Conservation (phyloP, 2,888 invertebrate genomes). For the Erebia palarica region DNA sequence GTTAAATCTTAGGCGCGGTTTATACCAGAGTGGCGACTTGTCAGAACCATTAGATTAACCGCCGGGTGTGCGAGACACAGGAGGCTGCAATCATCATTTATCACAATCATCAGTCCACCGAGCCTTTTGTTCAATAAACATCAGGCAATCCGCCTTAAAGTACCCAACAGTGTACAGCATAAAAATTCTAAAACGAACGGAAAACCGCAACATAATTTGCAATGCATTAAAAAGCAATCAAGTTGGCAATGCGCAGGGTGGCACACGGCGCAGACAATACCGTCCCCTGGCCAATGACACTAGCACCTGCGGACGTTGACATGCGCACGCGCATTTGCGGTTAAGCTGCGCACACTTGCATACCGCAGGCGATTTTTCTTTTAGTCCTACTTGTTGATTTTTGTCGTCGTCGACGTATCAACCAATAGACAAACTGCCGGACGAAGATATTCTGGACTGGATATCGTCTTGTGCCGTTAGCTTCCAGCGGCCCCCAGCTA, state of each 20-base stretch:
- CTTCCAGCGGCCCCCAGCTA: too few relatives aligned
- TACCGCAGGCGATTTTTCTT: background rate
- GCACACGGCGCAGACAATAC: slow-evolving; percentile 15
- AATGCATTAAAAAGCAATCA: slow-evolving; percentile 41
- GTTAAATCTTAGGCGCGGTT: background rate
- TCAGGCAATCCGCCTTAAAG: background rate
- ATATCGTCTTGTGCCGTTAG: too few relatives aligned
- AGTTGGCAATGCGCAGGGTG: slow-evolving; percentile 31
- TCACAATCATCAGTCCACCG: background rate
- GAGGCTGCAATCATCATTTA: background rate
- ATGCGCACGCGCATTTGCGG: slow-evolving; percentile 59
- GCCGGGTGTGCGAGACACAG: background rate
- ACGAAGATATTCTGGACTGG: background rate
- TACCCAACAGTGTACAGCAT: slow-evolving; percentile 12
- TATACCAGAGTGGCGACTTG: background rate
- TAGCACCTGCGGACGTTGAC: slow-evolving; percentile 76
- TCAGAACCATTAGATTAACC: background rate
- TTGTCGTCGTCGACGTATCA: background rate
- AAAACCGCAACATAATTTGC: slow-evolving; percentile 32
- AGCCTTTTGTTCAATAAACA: background rate
- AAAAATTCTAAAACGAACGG: slow-evolving; percentile 20
- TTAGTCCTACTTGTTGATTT: too few relatives aligned
- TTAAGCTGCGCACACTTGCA: slow-evolving; percentile 7
- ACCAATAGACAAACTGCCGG: background rate
- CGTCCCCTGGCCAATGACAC: slow-evolving; percentile 64